Evolutionary conservation across 2,797 vertebrate genomes (phyloP).

Genomic region (Amblyopsis hoosieri): DNA sequence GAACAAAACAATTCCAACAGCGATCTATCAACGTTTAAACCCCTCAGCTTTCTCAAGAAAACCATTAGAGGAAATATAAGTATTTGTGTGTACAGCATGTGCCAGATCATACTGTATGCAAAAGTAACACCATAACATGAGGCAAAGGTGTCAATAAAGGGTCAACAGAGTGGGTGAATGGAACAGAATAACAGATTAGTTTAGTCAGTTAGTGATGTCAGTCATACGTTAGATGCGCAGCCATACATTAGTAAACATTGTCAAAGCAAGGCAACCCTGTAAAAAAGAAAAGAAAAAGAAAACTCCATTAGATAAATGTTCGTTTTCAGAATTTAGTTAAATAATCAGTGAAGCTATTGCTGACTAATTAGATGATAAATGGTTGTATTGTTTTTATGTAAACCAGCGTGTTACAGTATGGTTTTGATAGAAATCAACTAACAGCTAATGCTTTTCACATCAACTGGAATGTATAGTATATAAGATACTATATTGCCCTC

Average conservation of each 20-base stretch:
- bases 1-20: too few species aligned
- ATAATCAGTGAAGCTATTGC: not conserved
- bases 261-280: not conserved
- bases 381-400: not conserved
- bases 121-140: slow-evolving; percentile 2
- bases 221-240: not conserved
- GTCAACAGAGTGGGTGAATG: slow-evolving; percentile 23
- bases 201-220: not conserved
- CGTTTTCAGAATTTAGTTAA: not conserved
- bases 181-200: not conserved
- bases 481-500: slow-evolving; percentile 38
- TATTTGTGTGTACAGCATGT: not conserved
- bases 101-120: slow-evolving; percentile 14
- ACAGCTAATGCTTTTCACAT: not conserved
- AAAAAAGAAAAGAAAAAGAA: not conserved
- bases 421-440: not conserved
- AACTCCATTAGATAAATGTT: not conserved
- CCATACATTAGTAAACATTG: not conserved
- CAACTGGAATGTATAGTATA: not conserved
- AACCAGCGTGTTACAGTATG: not conserved
- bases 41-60: too few species aligned
- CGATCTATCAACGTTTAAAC: too few species aligned
- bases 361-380: not conserved
- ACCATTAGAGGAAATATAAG: too few species aligned
- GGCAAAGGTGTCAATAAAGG: slow-evolving; percentile 27